Evolutionary conservation across 1,140 invertebrate species (phyloP), one percentile per base, ranked within the genome.

Genomic region (Potamilus streckersoni): DNA sequence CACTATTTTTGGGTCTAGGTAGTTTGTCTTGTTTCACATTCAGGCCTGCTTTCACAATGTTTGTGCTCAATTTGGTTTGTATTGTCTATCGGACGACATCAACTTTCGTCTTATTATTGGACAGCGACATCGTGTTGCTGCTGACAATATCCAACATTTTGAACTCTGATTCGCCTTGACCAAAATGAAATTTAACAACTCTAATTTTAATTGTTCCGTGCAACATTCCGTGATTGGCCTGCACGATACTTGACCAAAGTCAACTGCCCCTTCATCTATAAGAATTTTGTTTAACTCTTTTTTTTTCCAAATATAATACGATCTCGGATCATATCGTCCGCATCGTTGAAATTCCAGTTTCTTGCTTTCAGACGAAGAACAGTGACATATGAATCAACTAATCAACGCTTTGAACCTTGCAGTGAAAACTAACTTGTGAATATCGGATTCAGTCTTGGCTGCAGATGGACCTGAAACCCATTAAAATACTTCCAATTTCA

Each of bases 291-390:
- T 73, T 38, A 11, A 82, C 70, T 64, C 68, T 78, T 2, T 2
- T 31, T 27, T 17, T 67, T 79, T 2, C 77, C 75, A 71, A 82
- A 82, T 6, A 82, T 78, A 27, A 80, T 74, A 12, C 72, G 23
- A 63, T 81, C 74, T 55, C 74, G 15, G 17, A 74, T 69, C 73
- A 75, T 76, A 58, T 79, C 71, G 19, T 81, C 73, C 27, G 19
- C 17, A 19, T 69, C 60, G 15, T 17, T 31, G 31, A 69, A 81
- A 16, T 56, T 38, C 57, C 80, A 81, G 31, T 77, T 77, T 65
- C 65, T 70, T 11, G 69, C 74, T 3, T 62, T 17, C 8, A 73
- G 38, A n/a, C 60, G 55, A 2, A 81, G n/a, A 49, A 65, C 19
- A 13, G 77, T 81, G 27, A 73, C 13, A 38, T n/a, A 73, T 31